phyloP scores from a whole-genome alignment of 1,140 invertebrate genomes.

The Drosophila takahashii region DNA sequence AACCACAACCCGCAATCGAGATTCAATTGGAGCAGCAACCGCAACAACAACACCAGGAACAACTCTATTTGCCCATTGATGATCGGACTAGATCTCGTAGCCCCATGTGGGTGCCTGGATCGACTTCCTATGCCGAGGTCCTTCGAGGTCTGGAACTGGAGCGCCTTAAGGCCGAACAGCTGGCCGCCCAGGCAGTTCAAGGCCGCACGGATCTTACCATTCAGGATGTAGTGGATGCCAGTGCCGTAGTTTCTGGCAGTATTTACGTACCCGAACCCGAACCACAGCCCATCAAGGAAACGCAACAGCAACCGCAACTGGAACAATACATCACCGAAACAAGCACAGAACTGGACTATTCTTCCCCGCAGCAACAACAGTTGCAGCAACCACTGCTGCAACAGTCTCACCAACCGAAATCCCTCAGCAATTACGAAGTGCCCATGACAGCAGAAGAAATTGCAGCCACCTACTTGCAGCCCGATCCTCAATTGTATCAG shows the following conservation, averaged over 20 bases:
- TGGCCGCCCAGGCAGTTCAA: slow-evolving; percentile 43
- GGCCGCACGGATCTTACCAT: slow-evolving; percentile 58
- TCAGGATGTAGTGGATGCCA: slow-evolving; percentile 71
- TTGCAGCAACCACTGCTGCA: slow-evolving; percentile 8
- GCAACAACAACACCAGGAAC: slow-evolving; percentile 51
- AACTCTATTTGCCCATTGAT: slow-evolving; percentile 68
- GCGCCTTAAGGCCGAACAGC: slow-evolving; percentile 61
- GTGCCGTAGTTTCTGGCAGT: slow-evolving; percentile 26
- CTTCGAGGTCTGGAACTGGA: slow-evolving; percentile 87
- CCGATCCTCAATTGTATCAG: slow-evolving; percentile 77
- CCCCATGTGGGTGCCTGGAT: slow-evolving; percentile 90
- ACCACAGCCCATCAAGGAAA: slow-evolving; percentile 13
- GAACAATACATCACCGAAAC: slow-evolving; percentile 49
- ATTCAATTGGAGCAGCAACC: slow-evolving; percentile 40
- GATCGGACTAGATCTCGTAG: slow-evolving; percentile 87
- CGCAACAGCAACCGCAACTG: slow-evolving; percentile 21
- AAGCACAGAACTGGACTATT: slow-evolving; percentile 30
- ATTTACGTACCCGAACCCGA: slow-evolving; percentile 37
- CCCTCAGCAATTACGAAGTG: slow-evolving; percentile 47
- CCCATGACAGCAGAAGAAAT: slow-evolving; percentile 80
- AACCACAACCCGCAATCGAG: slow-evolving; percentile 32
- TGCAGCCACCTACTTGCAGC: slow-evolving; percentile 75
- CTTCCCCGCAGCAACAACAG: slow-evolving; percentile 36
- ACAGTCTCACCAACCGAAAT: slow-evolving; percentile 15
- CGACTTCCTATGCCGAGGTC: slow-evolving; percentile 91